These are phyloP conservation scores for Aphidoletes aphidimyza DNA, from an alignment of 2,888 invertebrate species.

Conservation along the genomic window DNA sequence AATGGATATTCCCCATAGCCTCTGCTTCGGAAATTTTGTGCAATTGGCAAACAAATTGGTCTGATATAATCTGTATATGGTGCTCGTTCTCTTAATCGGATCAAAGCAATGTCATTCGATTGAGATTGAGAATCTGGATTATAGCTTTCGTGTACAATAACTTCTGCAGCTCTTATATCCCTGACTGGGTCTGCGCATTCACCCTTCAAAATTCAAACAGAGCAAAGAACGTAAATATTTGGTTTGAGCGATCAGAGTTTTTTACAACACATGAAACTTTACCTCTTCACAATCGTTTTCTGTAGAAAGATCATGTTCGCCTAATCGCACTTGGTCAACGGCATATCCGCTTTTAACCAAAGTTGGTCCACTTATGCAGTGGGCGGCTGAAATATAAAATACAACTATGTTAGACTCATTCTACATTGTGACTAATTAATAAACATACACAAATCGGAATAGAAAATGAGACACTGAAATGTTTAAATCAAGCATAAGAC, in stretches of 20 bases:
- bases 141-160: conserved; percentile 75
- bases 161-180: conserved; percentile 73
- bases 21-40: conserved; percentile 61
- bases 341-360: conserved; percentile 69
- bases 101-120: conserved; percentile 78
- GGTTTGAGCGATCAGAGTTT: too few species aligned
- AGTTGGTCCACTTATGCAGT: conserved; percentile 75
- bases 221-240: conserved; percentile 63
- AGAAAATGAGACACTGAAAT: too few species aligned
- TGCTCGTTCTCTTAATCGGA: conserved; percentile 71
- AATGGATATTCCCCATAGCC: conserved; percentile 67
- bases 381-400: conserved; percentile 68
- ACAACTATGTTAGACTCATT: too few species aligned
- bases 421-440: neutral
- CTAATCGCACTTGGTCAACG: conserved; percentile 62
- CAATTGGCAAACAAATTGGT: conserved; percentile 72
- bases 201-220: conserved; percentile 62
- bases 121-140: conserved; percentile 68
- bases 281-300: conserved; percentile 69
- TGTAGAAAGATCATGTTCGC: conserved; percentile 70
- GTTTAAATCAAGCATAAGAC: too few species aligned
- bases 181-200: conserved; percentile 73
- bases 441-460: neutral
- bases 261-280: conserved; percentile 60
- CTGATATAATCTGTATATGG: conserved; percentile 67